Base-by-base conservation (phyloP, 1,140 invertebrate species). In the Scaptomyza hsui region DNA sequence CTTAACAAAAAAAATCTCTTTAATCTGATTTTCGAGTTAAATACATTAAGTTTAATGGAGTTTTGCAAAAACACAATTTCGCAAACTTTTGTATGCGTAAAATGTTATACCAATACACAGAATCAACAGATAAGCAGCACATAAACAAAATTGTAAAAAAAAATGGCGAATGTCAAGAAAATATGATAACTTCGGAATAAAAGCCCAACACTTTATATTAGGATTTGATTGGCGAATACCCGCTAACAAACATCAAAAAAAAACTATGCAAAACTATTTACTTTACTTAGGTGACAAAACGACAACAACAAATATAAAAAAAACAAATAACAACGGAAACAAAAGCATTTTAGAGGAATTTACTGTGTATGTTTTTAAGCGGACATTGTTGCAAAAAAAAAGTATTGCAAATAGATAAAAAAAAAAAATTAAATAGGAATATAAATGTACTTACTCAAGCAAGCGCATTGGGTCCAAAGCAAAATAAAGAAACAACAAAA, bases 301-400 rank as follows among this genome's bases (percentile, higher is more conserved):
- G 75, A 73, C 64, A 48, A 68, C 42, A 69, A 63, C 13, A 75
- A 79, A 55, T 7, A 29, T 63, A 47, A 55, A 12, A 59, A 1
- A 48, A 60, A 3, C 9, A 29, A 61, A 52, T 32, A 67, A 65
- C 51, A 65, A 63, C 49, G 45, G 73, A 80, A 86, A 85, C 80
- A 72, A 60, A 86, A 80, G 81, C 81, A 86, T 86, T 86, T 86
- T 86, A 86, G 81, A 86, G 77, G 77, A 86, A 86, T 86, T 86
- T 86, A 86, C 81, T 73, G 70, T 74, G 70, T 74, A 82, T 82
- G 78, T 82, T 82, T 82, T 67, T 68, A 83, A 64, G 75, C 47
- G 64, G 72, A 72, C 64, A 74, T 63, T 70, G 67, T 67, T 18
- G 52, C 16, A 62, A 70, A 45, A 35, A 29, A 60, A 74, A 53